Conservation (phyloP, 2,797 vertebrate genomes). For the Monodelphis domestica region DNA sequence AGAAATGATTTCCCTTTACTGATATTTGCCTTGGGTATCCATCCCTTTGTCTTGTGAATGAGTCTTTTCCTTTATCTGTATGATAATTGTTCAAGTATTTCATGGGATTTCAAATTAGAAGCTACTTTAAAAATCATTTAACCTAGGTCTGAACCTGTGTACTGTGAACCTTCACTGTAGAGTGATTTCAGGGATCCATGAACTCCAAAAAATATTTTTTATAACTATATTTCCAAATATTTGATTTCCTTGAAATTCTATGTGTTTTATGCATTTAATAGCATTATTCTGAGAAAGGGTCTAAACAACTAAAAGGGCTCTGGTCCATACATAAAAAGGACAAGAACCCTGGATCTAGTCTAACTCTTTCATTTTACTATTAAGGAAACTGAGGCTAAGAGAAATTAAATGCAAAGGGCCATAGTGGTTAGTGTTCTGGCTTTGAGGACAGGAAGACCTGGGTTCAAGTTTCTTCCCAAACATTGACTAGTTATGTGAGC, state of each 20-base stretch:
- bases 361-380: not conserved
- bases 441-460: not conserved
- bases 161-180: not conserved
- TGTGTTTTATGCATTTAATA: not conserved
- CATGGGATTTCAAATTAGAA: not conserved
- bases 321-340: not conserved
- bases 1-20: not conserved
- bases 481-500: not conserved
- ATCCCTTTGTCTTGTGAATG: not conserved
- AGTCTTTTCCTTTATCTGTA: not conserved
- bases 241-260: not conserved
- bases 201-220: not conserved
- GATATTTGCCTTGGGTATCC: not conserved
- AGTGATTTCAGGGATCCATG: not conserved
- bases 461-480: not conserved
- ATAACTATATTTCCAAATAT: not conserved
- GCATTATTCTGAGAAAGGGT: not conserved
- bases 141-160: not conserved
- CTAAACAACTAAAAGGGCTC: not conserved
- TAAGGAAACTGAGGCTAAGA: not conserved
- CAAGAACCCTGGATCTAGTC: not conserved
- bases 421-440: not conserved
- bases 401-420: not conserved
- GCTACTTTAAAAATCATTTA: not conserved
- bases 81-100: slow-evolving; percentile 4